These are phyloP conservation scores for Microcebus murinus DNA, from an alignment of 2,113 vertebrate species.

Conservation along the genomic window DNA sequence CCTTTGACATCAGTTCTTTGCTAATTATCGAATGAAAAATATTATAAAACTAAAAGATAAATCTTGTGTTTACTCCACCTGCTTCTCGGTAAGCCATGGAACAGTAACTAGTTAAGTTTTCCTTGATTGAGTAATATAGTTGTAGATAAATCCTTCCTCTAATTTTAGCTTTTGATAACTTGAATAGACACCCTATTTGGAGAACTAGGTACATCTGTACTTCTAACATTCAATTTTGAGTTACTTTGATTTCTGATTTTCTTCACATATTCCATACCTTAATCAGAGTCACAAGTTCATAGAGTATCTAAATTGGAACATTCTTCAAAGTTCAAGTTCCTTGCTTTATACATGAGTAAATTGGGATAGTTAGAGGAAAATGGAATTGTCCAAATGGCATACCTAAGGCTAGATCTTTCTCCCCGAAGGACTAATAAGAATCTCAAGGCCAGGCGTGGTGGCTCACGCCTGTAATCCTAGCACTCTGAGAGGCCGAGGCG, in stretches of 20 bases:
- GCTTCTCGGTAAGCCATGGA: background rate
- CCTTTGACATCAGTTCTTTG: background rate
- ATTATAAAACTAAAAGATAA: background rate
- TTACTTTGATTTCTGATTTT: background rate
- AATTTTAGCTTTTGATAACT: background rate
- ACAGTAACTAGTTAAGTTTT: background rate
- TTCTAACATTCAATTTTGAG: background rate
- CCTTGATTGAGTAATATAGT: background rate
- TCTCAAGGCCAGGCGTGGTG: too few relatives aligned
- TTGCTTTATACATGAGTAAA: background rate
- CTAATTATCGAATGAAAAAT: background rate
- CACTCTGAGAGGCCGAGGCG: too few relatives aligned
- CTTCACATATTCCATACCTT: background rate
- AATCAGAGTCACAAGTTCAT: background rate
- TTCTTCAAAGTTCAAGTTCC: background rate
- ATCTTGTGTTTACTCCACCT: background rate
- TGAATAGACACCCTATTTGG: background rate
- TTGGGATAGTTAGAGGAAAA: background rate
- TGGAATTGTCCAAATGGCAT: background rate
- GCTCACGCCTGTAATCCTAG: too few relatives aligned
- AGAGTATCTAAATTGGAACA: background rate
- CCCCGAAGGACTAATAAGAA: background rate
- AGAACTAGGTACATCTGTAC: background rate
- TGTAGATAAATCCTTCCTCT: background rate
- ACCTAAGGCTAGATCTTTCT: background rate